phyloP scores from a whole-genome alignment of 1,140 invertebrate genomes.

The Drosophila neocordata region DNA sequence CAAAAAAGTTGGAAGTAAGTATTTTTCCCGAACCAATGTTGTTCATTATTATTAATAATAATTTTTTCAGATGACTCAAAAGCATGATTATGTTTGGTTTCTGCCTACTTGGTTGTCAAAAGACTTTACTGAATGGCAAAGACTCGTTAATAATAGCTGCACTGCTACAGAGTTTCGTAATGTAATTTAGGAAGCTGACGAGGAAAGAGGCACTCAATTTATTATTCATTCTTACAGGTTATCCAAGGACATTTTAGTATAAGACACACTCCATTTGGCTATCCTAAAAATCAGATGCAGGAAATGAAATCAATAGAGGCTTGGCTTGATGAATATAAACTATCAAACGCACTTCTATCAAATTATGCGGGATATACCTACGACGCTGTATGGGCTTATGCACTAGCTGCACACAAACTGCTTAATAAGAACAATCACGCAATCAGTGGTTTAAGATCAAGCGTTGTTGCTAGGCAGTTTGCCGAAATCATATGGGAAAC shows the following conservation, averaged over 20 bases:
- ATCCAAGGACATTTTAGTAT: conserved; percentile 90
- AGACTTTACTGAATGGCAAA: conserved; percentile 84
- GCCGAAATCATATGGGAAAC: conserved; percentile 85
- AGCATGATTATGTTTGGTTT: conserved; percentile 92
- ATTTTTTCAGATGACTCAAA: conserved; percentile 84
- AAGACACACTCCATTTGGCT: conserved; percentile 87
- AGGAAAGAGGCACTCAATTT: background rate
- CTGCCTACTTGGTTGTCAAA: conserved; percentile 88
- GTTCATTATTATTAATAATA: background rate
- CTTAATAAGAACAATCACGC: conserved; percentile 36
- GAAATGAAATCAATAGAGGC: conserved; percentile 86
- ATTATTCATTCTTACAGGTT: conserved; percentile 83
- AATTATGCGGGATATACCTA: conserved; percentile 90
- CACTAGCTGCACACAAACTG: conserved; percentile 84
- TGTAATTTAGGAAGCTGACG: conserved; percentile 21
- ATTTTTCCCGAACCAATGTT: no score
- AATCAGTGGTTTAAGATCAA: conserved; percentile 78
- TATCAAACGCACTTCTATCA: conserved; percentile 22
- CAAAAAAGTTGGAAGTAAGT: conserved; percentile 86
- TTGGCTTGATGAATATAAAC: conserved; percentile 83
- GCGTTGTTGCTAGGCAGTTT: conserved; percentile 83
- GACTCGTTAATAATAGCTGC: conserved; percentile 46
- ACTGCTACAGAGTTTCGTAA: conserved; percentile 39
- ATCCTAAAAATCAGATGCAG: conserved; percentile 86
- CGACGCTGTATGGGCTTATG: conserved; percentile 94